Percentiles rank a stretch among this genome's conserved stretches.
phyloP scores from a whole-genome alignment of 1,140 invertebrate species.

The Latrodectus geometricus region DNA sequence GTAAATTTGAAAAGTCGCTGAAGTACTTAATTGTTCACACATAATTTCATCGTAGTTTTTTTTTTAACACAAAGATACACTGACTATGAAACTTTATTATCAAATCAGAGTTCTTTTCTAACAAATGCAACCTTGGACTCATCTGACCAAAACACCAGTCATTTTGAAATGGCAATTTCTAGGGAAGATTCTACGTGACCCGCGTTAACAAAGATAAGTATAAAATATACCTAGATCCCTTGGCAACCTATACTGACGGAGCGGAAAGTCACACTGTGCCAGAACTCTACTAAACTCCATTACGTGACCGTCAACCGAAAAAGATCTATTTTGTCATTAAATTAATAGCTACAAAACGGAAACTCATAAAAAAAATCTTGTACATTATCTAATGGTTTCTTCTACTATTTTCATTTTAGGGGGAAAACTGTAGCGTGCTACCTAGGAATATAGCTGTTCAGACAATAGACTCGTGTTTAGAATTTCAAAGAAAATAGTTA shows the following conservation, averaged over 20 bases:
- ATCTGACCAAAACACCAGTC: no score
- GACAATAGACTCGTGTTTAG: neutral
- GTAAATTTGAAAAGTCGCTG: no score
- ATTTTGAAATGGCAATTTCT: conserved; percentile 43
- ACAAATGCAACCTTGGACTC: no score
- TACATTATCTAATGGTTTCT: neutral
- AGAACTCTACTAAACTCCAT: conserved; percentile 48
- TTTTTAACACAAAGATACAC: no score
- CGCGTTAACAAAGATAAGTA: conserved; percentile 18
- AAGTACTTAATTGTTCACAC: no score
- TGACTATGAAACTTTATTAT: no score
- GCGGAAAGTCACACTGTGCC: conserved; percentile 26
- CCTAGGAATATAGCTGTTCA: neutral
- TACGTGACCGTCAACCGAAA: conserved; percentile 34
- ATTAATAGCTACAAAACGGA: conserved; percentile 60
- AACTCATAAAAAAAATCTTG: neutral
- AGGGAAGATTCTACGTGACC: conserved; percentile 22
- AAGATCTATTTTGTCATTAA: conserved; percentile 46
- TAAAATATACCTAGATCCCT: conserved; percentile 5
- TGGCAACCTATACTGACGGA: conserved; percentile 28
- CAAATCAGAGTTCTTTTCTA: no score
- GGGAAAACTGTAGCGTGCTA: neutral
- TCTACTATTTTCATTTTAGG: neutral
- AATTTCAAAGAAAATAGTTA: neutral
- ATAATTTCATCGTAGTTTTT: no score